Conservation (phyloP, 2,888 invertebrate genomes). For the Biston betularia region DNA sequence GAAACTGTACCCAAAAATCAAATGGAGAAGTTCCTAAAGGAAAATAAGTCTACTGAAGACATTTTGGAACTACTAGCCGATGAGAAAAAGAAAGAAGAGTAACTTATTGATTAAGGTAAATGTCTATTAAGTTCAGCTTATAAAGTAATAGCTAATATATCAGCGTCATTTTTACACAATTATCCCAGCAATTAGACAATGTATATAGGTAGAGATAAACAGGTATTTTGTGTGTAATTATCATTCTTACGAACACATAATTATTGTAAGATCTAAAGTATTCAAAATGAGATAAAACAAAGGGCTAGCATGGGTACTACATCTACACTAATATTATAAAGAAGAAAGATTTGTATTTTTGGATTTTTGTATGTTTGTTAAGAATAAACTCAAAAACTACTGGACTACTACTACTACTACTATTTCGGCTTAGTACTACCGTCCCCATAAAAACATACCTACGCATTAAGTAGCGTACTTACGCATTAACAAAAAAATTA, state of each 20-base stretch:
- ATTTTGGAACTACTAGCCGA: slow-evolving; percentile 91
- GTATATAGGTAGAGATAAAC: slow-evolving; percentile 7
- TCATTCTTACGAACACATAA: not conserved
- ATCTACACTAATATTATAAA: too few relatives aligned
- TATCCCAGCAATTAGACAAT: slow-evolving; percentile 13
- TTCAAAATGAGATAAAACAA: not conserved
- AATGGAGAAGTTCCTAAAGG: slow-evolving; percentile 91
- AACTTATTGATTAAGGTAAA: slow-evolving; percentile 7
- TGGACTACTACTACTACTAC: too few relatives aligned
- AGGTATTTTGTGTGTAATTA: not conserved
- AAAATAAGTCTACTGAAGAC: slow-evolving; percentile 92
- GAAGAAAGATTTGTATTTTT: too few relatives aligned
- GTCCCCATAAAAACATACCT: too few relatives aligned
- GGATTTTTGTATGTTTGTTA: too few relatives aligned
- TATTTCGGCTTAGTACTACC: too few relatives aligned
- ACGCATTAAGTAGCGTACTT: too few relatives aligned
- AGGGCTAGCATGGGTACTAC: not conserved
- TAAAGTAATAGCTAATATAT: slow-evolving; percentile 4
- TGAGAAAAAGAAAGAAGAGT: slow-evolving; percentile 63
- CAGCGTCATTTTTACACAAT: not conserved
- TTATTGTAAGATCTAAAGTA: slow-evolving; percentile 8
- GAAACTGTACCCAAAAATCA: slow-evolving; percentile 93
- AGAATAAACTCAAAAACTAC: too few relatives aligned
- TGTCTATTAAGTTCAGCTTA: slow-evolving; percentile 14
- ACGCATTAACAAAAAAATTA: too few relatives aligned